A percentile compares a stretch with the other conserved stretches of the same genome.
Evolutionary conservation across 2,888 invertebrate genomes (phyloP).

Genomic region (Diaphora mendica): DNA sequence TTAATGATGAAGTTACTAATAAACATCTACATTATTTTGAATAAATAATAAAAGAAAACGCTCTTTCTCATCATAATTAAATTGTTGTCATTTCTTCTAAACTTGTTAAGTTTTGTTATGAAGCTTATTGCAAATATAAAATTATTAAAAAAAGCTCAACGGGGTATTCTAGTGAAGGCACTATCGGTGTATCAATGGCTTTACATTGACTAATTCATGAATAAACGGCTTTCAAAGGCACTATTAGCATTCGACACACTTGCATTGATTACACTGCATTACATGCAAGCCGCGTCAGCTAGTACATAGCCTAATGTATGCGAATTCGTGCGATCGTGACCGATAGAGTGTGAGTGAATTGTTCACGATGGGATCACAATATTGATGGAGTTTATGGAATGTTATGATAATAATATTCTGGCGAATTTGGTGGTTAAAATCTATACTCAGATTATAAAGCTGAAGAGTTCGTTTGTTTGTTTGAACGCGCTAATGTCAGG

Average conservation of each 20-base stretch:
- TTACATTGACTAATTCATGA: constrained; percentile 28
- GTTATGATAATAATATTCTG: background rate
- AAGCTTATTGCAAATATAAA: background rate
- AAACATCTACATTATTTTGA: background rate
- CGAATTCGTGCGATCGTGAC: constrained; percentile 45
- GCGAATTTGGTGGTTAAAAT: background rate
- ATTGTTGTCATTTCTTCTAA: too few species aligned
- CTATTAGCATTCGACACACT: constrained; percentile 35
- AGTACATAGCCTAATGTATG: constrained; percentile 9
- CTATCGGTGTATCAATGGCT: background rate
- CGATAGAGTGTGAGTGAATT: constrained; percentile 25
- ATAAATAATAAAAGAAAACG: background rate
- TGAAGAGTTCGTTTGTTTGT: too few species aligned
- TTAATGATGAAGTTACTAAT: background rate
- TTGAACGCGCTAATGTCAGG: too few species aligned
- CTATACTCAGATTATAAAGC: too few species aligned
- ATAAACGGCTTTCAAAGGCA: constrained; percentile 14
- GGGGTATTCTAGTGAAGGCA: background rate
- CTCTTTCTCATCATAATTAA: too few species aligned
- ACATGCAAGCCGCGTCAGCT: constrained; percentile 14
- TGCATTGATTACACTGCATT: constrained; percentile 37
- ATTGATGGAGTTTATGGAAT: constrained; percentile 3
- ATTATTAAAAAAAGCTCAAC: background rate
- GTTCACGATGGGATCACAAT: constrained; percentile 31
- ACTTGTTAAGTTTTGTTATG: background rate